Evolutionary conservation across 2,797 vertebrate species (phyloP).

Genomic region (Melanotaenia nigrans): DNA sequence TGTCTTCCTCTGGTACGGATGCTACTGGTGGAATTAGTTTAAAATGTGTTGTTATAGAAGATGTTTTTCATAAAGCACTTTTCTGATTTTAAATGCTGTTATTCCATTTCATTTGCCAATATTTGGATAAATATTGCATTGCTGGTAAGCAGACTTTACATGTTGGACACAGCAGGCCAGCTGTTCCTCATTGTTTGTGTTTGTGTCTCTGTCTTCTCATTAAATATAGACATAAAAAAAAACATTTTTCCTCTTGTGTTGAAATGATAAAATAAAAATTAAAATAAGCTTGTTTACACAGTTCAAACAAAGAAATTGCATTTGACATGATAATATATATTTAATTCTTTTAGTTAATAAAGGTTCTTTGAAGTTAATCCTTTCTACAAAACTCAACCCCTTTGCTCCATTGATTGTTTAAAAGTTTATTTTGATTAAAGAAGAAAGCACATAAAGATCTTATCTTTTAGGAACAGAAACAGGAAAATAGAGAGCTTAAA

Average conservation of each 20-base stretch:
- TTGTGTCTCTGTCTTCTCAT: not conserved
- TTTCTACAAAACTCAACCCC: not conserved
- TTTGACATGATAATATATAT: no score
- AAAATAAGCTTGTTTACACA: not conserved
- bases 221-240: not conserved
- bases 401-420: not conserved
- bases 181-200: not conserved
- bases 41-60: not conserved
- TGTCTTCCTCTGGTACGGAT: no score
- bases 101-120: not conserved
- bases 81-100: not conserved
- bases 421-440: not conserved
- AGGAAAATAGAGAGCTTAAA: no score
- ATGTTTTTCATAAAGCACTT: not conserved
- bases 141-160: not conserved
- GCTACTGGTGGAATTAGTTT: not conserved
- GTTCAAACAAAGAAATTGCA: not conserved
- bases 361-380: not conserved
- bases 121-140: not conserved
- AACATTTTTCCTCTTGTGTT: not conserved
- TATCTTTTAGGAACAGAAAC: not conserved
- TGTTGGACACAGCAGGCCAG: no score
- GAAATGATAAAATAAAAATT: not conserved
- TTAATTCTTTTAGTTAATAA: no score
- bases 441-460: slow-evolving; percentile 3